These are phyloP conservation scores for Icerya purchasi DNA, from an alignment of 2,888 invertebrate species.

Conservation along the genomic window DNA sequence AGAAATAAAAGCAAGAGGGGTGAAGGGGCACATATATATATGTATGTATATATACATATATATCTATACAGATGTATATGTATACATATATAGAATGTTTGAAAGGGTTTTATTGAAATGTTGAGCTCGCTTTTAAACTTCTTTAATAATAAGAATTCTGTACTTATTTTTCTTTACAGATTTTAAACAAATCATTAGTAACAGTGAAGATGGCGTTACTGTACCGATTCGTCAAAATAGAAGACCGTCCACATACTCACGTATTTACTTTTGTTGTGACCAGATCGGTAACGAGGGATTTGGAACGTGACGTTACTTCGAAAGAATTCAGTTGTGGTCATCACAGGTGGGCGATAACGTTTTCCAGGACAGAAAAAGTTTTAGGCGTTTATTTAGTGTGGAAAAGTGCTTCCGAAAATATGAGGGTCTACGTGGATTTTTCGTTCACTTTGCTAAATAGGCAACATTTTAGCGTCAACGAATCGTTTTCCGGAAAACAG, in stretches of 20 bases:
- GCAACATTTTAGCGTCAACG: conserved; percentile 63
- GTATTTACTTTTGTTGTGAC: conserved; percentile 68
- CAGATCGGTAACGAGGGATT: conserved; percentile 50
- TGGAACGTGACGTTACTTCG: conserved; percentile 56
- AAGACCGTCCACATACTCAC: conserved; percentile 60
- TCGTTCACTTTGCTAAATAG: conserved; percentile 57
- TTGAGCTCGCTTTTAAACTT: no score
- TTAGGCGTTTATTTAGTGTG: conserved; percentile 55
- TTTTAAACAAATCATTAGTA: not conserved
- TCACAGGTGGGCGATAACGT: conserved; percentile 61
- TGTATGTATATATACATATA: no score
- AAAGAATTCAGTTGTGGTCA: conserved; percentile 64
- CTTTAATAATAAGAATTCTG: no score
- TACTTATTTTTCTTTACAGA: no score
- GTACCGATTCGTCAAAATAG: conserved; percentile 59
- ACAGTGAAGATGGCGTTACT: conserved; percentile 43
- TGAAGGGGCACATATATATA: no score
- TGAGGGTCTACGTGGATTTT: conserved; percentile 57
- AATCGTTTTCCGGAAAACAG: conserved; percentile 54
- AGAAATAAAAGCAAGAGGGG: no score
- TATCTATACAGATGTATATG: no score
- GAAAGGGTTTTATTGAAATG: no score
- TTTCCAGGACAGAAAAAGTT: conserved; percentile 52
- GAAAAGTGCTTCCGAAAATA: conserved; percentile 49
- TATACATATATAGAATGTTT: no score